Evolutionary conservation across 2,888 invertebrate species (phyloP).

Genomic region (Marasmarcha lunaedactyla): DNA sequence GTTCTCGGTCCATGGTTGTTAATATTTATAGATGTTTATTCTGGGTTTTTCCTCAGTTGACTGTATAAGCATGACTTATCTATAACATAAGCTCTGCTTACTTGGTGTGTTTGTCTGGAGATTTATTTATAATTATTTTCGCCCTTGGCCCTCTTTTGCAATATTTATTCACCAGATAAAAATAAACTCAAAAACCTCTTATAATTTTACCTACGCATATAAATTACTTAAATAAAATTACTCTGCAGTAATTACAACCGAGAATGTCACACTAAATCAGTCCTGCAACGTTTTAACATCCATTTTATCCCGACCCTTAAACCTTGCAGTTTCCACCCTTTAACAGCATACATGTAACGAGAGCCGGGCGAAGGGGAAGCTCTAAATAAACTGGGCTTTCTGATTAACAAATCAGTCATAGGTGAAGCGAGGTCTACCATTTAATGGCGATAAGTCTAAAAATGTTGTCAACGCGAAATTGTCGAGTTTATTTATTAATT

Average conservation of each 20-base stretch:
- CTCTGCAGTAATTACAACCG: background rate
- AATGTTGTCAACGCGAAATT: constrained; percentile 39
- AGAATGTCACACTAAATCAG: constrained; percentile 1
- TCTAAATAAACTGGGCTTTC: constrained; percentile 24
- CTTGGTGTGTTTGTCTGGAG: too few species aligned
- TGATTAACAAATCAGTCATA: constrained; percentile 46
- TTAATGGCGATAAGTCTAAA: constrained; percentile 28
- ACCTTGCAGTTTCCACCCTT: background rate
- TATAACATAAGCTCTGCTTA: too few species aligned
- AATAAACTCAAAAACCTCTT: too few species aligned
- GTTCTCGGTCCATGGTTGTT: too few species aligned
- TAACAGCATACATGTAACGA: too few species aligned
- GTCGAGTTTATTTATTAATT: constrained; percentile 24
- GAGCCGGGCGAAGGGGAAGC: constrained; percentile 10
- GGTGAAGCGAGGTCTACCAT: constrained; percentile 40
- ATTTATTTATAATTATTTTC: too few species aligned
- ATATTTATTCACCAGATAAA: too few species aligned
- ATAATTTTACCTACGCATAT: too few species aligned
- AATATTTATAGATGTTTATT: too few species aligned
- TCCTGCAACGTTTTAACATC: constrained; percentile 13
- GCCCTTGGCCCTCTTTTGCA: too few species aligned
- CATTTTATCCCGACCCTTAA: constrained; percentile 21
- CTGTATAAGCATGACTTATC: too few species aligned
- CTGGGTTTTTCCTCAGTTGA: too few species aligned
- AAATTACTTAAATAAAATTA: background rate